Percentiles rank a stretch among this genome's conserved stretches.
phyloP scores from a whole-genome alignment of 2,888 invertebrate genomes.

The Parnassius apollo region DNA sequence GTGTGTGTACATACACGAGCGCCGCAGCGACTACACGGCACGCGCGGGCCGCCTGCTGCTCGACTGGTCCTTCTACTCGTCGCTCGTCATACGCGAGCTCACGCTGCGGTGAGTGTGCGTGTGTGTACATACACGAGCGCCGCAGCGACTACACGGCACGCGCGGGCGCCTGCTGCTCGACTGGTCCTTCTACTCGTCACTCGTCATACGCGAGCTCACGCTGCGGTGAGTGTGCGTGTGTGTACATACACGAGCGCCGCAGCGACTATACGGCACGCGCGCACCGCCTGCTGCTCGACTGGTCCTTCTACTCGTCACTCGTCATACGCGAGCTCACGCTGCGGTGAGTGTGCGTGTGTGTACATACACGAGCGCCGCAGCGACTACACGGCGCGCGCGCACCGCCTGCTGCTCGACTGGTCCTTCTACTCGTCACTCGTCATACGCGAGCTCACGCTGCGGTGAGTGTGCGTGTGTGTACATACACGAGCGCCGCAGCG shows the following conservation, averaged over 20 bases:
- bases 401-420: slow-evolving; percentile 98
- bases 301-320: slow-evolving; percentile 99
- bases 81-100: slow-evolving; percentile 98
- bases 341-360: slow-evolving; percentile 37
- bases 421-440: slow-evolving; percentile 99
- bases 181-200: slow-evolving; percentile 99
- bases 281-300: slow-evolving; percentile 70
- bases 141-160: slow-evolving; percentile 91
- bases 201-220: slow-evolving; percentile 98
- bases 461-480: slow-evolving; percentile 36
- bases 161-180: slow-evolving; percentile 94
- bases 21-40: slow-evolving; percentile 89
- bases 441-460: slow-evolving; percentile 96
- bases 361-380: no score
- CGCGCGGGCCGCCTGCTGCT: slow-evolving; percentile 71
- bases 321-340: slow-evolving; percentile 98
- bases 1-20: slow-evolving; percentile 77
- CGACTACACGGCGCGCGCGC: slow-evolving; percentile 84
- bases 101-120: slow-evolving; percentile 81
- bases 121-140: slow-evolving; percentile 86
- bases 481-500: no score
- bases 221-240: slow-evolving; percentile 58
- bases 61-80: slow-evolving; percentile 99
- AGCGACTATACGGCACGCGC: slow-evolving; percentile 91
- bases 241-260: slow-evolving; percentile 88